Evolutionary conservation across 2,888 invertebrate genomes (phyloP).

Genomic region (Pecten maximus): DNA sequence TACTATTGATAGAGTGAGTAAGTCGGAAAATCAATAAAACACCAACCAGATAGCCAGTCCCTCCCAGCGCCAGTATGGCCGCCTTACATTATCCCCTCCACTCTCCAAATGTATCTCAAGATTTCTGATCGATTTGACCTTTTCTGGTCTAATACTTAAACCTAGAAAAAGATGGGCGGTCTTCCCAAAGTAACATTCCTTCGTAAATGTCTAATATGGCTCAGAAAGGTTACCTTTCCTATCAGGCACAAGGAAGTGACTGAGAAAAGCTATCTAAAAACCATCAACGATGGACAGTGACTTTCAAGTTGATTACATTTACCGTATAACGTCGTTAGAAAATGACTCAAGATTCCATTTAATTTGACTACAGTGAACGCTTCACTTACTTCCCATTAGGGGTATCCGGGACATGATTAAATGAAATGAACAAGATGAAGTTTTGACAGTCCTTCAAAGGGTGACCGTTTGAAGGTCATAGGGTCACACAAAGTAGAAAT

Average conservation of each 20-base stretch:
- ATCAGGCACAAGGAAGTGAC: not conserved
- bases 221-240: not conserved
- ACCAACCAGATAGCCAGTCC: not conserved
- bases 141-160: not conserved
- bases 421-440: not conserved
- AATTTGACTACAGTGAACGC: not conserved
- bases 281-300: not conserved
- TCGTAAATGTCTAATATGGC: not conserved
- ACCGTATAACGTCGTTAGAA: not conserved
- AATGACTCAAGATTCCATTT: not conserved
- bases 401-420: not conserved
- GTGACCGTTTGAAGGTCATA: too few species aligned
- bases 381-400: not conserved
- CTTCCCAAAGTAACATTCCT: not conserved
- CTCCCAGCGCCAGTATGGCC: not conserved
- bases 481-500: too few species aligned
- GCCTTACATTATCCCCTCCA: not conserved
- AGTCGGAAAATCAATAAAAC: not conserved
- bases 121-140: not conserved
- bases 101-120: not conserved
- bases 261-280: not conserved
- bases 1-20: not conserved
- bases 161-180: not conserved
- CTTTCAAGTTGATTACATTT: too few species aligned
- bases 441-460: too few species aligned